These are phyloP conservation scores for Phaethon lepturus DNA, from an alignment of 2,113 vertebrate species.

Conservation along the genomic window DNA sequence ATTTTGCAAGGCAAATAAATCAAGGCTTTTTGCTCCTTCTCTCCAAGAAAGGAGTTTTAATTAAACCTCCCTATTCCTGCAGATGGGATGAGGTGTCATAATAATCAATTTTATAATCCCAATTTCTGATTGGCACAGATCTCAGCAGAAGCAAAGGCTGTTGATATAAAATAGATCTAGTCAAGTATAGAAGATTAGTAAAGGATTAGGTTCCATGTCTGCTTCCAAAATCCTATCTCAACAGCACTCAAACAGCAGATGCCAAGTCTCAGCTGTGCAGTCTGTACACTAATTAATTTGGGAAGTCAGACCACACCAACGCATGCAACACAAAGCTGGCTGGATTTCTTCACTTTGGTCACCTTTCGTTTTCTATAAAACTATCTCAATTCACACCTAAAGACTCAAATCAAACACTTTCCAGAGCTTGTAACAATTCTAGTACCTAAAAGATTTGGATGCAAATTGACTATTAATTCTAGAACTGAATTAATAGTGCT, in stretches of 20 bases:
- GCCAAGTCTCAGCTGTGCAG: conserved; percentile 48
- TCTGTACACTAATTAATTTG: background rate
- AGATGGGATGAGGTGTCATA: background rate
- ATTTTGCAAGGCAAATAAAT: background rate
- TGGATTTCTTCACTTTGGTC: background rate
- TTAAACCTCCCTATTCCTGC: background rate
- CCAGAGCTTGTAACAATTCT: background rate
- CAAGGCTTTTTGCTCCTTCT: background rate
- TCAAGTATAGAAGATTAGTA: conserved; percentile 36
- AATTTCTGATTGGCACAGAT: conserved; percentile 2
- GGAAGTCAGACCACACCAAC: background rate
- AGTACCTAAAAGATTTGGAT: background rate
- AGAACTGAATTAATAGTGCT: background rate
- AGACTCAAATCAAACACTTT: background rate
- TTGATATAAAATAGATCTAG: background rate
- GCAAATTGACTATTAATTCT: background rate
- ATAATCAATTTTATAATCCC: background rate
- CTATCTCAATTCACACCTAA: background rate
- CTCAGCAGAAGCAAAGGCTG: conserved; percentile 2
- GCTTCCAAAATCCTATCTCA: conserved; percentile 42
- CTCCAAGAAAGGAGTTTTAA: background rate
- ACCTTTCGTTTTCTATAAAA: background rate
- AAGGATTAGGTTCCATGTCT: conserved; percentile 48
- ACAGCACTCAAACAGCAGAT: conserved; percentile 34
- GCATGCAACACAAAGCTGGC: background rate